Percentiles rank a stretch among this genome's conserved stretches.
Evolutionary conservation across 2,888 invertebrate species (phyloP).

Genomic region (Cataglyphis cursor): DNA sequence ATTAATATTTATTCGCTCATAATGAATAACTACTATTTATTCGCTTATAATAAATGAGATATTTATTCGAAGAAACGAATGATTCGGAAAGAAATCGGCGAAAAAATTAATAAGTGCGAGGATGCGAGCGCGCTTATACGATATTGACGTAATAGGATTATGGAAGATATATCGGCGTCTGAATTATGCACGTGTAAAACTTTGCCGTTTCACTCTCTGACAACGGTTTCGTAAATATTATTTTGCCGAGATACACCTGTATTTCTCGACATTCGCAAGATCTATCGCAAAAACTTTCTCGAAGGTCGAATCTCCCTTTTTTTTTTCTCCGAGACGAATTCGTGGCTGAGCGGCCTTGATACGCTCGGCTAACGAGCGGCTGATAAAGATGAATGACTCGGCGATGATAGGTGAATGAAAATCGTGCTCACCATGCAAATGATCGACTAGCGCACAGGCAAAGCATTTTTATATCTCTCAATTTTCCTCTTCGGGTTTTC

Average conservation of each 20-base stretch:
- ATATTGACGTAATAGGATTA: conserved; percentile 64
- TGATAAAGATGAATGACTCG: conserved; percentile 45
- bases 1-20: conserved; percentile 32
- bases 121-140: background rate
- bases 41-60: background rate
- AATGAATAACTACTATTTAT: conserved; percentile 27
- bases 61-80: background rate
- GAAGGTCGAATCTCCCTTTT: conserved; percentile 10
- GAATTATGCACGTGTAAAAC: conserved; percentile 68
- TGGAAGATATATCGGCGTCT: conserved; percentile 65
- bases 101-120: background rate
- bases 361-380: conserved; percentile 17
- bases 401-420: conserved; percentile 43
- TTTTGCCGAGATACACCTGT: conserved; percentile 58
- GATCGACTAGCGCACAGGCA: background rate
- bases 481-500: conserved; percentile 9
- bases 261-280: conserved; percentile 53
- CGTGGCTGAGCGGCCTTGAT: conserved; percentile 3
- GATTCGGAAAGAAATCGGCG: background rate
- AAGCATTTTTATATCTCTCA: background rate
- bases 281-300: conserved; percentile 55
- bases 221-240: conserved; percentile 59
- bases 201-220: conserved; percentile 36
- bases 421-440: conserved; percentile 24
- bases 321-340: conserved; percentile 5